phyloP scores from a whole-genome alignment of 2,888 invertebrate species.

The Metellina segmentata region DNA sequence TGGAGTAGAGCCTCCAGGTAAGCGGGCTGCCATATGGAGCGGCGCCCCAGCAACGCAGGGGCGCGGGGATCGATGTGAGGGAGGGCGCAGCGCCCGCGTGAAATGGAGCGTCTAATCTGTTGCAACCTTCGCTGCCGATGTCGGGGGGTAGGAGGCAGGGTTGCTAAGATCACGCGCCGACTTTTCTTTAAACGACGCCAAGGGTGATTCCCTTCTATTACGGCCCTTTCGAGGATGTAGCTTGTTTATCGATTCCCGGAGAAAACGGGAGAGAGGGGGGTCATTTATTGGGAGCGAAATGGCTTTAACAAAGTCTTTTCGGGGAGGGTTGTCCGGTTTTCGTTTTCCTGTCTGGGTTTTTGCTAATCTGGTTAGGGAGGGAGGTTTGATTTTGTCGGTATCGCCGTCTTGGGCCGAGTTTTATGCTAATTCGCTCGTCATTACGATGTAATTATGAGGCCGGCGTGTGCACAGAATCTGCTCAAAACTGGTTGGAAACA shows the following conservation, averaged over 20 bases:
- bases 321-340: not conserved
- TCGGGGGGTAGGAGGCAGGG: slow-evolving; percentile 48
- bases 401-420: too few species aligned
- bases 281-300: slow-evolving; percentile 8
- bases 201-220: slow-evolving; percentile 19
- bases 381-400: too few species aligned
- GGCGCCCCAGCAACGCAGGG: not conserved
- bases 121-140: slow-evolving; percentile 73
- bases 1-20: too few species aligned
- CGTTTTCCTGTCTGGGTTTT: too few species aligned
- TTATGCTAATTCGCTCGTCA: too few species aligned
- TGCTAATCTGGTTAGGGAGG: too few species aligned
- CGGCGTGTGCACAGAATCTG: too few species aligned
- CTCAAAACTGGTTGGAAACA: too few species aligned
- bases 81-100: slow-evolving; percentile 50
- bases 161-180: slow-evolving; percentile 37
- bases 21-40: not conserved
- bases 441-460: too few species aligned
- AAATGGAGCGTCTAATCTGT: slow-evolving; percentile 76
- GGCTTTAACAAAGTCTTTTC: slow-evolving; percentile 33
- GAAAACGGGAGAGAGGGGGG: not conserved
- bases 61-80: slow-evolving; percentile 11
- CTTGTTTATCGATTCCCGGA: slow-evolving; percentile 23
- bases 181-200: slow-evolving; percentile 37
- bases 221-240: not conserved